Evolutionary conservation across 2,113 vertebrate genomes (phyloP).

Genomic region (Scomber scombrus): DNA sequence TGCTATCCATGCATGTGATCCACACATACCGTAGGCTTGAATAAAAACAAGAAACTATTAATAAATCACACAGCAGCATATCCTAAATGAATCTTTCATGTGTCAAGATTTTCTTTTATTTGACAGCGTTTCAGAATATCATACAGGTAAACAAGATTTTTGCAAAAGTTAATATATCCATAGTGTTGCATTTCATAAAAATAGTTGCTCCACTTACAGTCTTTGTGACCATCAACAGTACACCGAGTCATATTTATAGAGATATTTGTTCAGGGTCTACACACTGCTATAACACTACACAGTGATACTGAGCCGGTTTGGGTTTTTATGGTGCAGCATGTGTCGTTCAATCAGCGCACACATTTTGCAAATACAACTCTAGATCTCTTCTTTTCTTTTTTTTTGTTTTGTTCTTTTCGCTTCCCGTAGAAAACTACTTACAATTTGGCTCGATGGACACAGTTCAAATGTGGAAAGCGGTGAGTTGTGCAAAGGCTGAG

Average conservation of each 20-base stretch:
- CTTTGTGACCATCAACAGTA: conserved; percentile 97
- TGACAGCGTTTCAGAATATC: conserved; percentile 99
- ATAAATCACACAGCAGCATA: conserved; percentile 48
- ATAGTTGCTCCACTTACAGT: conserved; percentile 99
- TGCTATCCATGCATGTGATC: background rate
- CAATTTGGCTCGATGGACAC: conserved; percentile 85
- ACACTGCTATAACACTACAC: conserved; percentile 97
- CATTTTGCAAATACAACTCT: conserved; percentile 12
- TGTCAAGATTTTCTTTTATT: conserved; percentile 96
- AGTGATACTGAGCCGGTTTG: conserved; percentile 93
- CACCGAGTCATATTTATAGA: conserved; percentile 98
- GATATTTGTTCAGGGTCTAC: conserved; percentile 96
- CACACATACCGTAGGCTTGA: background rate
- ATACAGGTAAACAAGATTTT: conserved; percentile 99
- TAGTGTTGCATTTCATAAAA: conserved; percentile 99
- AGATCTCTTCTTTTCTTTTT: conserved; percentile 16
- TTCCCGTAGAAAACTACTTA: conserved; percentile 83
- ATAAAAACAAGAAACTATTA: background rate
- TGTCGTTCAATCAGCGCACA: conserved; percentile 77
- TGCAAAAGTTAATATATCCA: conserved; percentile 99
- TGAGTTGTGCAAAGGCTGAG: conserved; percentile 88
- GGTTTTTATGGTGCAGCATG: conserved; percentile 82
- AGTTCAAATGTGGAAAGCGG: conserved; percentile 86
- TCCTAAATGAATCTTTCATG: conserved; percentile 72
- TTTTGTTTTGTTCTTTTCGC: conserved; percentile 21